Conservation (phyloP, 2,888 invertebrate species). For the Scotopteryx bipunctaria region DNA sequence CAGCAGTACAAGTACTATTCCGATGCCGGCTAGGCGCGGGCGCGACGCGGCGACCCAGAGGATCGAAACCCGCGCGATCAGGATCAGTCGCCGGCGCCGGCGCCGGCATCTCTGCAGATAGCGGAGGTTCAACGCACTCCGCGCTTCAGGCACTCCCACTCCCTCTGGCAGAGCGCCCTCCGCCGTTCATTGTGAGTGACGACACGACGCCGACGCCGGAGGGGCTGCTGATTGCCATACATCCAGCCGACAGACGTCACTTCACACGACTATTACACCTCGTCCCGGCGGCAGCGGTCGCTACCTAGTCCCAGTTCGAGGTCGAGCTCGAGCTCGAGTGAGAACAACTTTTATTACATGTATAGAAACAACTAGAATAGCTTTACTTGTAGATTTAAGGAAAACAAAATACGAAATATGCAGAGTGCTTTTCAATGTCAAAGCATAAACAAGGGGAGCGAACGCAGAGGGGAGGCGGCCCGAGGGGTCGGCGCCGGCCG, state of each 20-base stretch:
- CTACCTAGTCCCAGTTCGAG: too few species aligned
- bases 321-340: too few species aligned
- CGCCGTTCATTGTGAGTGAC: slow-evolving; percentile 6
- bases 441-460: slow-evolving; percentile 19
- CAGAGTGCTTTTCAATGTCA: slow-evolving; percentile 22
- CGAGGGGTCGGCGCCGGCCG: too few species aligned
- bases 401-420: neutral
- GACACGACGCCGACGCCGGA: neutral
- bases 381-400: too few species aligned
- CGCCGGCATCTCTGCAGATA: slow-evolving; percentile 4
- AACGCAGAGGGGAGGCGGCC: slow-evolving; percentile 12
- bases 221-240: too few species aligned
- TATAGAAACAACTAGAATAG: too few species aligned
- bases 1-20: too few species aligned
- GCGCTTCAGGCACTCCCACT: neutral
- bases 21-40: too few species aligned
- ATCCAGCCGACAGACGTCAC: neutral
- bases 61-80: too few species aligned
- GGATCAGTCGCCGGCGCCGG: neutral
- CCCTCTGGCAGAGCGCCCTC: neutral
- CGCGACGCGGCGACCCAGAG: too few species aligned
- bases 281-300: too few species aligned
- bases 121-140: slow-evolving; percentile 23
- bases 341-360: too few species aligned
- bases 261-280: slow-evolving; percentile 1